Percentiles rank a stretch among this genome's conserved stretches.
Conservation (phyloP, 2,888 invertebrate species). For the Erannis defoliaria region DNA sequence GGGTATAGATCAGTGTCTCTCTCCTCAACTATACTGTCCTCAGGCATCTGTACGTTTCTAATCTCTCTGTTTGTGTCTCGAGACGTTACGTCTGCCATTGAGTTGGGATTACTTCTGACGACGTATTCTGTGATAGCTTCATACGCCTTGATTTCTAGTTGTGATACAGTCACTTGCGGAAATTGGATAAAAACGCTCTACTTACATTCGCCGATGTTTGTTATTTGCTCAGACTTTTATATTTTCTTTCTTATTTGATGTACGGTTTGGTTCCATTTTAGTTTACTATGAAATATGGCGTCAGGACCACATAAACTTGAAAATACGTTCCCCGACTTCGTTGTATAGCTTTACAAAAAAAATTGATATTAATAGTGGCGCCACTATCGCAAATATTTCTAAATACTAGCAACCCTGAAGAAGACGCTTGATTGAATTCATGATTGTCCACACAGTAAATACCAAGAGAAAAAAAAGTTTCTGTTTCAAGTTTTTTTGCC, state of each 20-base stretch:
- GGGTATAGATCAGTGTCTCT: background rate
- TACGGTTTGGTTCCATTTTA: background rate
- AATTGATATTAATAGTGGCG: too few relatives aligned
- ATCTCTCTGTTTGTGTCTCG: slow-evolving; percentile 9
- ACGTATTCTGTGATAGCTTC: slow-evolving; percentile 6
- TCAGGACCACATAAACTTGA: too few relatives aligned
- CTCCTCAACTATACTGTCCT: background rate
- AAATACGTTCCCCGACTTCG: too few relatives aligned
- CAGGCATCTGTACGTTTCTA: background rate
- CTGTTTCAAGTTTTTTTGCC: too few relatives aligned
- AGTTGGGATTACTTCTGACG: slow-evolving; percentile 22
- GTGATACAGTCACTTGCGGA: slow-evolving; percentile 12
- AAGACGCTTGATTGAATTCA: too few relatives aligned
- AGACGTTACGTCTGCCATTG: slow-evolving; percentile 11
- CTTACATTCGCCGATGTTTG: background rate
- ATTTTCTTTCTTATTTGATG: background rate
- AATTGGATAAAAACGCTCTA: slow-evolving; percentile 9
- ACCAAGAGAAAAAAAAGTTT: too few relatives aligned
- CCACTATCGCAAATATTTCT: too few relatives aligned
- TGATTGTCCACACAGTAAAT: too few relatives aligned
- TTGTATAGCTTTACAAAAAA: too few relatives aligned
- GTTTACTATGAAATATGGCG: background rate
- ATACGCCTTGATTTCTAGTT: slow-evolving; percentile 23
- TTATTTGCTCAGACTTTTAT: slow-evolving; percentile 2
- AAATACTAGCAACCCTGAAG: too few relatives aligned